Evolutionary conservation across 2,888 invertebrate species (phyloP).

Genomic region (Neoitamus cyanurus): DNA sequence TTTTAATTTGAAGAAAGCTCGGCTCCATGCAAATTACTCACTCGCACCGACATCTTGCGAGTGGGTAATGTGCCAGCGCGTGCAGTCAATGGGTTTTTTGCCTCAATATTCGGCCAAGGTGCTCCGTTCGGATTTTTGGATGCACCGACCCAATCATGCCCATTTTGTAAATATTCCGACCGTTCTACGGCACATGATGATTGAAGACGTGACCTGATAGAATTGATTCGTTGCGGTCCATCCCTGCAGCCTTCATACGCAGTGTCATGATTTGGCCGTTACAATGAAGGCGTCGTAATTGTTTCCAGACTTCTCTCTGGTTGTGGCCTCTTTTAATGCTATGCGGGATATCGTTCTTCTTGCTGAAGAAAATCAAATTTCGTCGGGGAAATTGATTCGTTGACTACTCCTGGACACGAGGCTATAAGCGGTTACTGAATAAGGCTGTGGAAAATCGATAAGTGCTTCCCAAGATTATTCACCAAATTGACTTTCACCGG

Average conservation of each 20-base stretch:
- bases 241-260: conserved; percentile 23
- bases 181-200: conserved; percentile 9
- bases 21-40: conserved; percentile 17
- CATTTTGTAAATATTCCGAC: conserved; percentile 19
- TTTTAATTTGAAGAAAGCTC: conserved; percentile 44
- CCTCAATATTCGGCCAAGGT: background rate
- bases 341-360: conserved; percentile 1
- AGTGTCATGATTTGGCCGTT: background rate
- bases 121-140: background rate
- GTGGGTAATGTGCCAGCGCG: background rate
- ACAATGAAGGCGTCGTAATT: background rate
- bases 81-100: background rate
- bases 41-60: background rate
- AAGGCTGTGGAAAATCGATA: conserved; percentile 13
- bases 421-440: background rate
- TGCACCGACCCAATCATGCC: background rate
- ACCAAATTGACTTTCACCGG: conserved; percentile 11
- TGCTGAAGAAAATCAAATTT: conserved; percentile 12
- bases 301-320: background rate
- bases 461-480: background rate
- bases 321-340: background rate
- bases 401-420: background rate
- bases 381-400: conserved; percentile 18
- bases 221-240: conserved; percentile 25
- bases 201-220: conserved; percentile 39